Percentiles rank a stretch among this genome's conserved stretches.
phyloP scores from a whole-genome alignment of 1,140 invertebrate genomes.

The Neocloeon triangulifer region DNA sequence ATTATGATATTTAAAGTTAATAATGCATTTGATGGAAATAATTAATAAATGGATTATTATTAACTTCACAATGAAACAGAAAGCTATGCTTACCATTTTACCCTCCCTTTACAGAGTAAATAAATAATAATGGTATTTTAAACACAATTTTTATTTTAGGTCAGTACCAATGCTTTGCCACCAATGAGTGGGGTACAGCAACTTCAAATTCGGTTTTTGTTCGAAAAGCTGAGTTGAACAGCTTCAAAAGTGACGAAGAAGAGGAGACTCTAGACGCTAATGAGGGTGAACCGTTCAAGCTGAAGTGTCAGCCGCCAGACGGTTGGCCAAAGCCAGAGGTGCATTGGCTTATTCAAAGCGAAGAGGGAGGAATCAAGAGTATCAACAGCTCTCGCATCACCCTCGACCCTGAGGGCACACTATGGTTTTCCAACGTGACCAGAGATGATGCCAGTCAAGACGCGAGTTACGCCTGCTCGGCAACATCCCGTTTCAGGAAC shows the following conservation, averaged over 20 bases:
- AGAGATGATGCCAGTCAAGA: constrained; percentile 56
- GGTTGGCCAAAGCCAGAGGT: constrained; percentile 86
- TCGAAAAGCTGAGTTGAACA: constrained; percentile 80
- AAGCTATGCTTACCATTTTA: not conserved
- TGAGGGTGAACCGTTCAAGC: constrained; percentile 69
- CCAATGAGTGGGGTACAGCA: constrained; percentile 82
- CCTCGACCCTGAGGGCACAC: constrained; percentile 75
- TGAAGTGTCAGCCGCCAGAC: constrained; percentile 74
- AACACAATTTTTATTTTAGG: constrained; percentile 19
- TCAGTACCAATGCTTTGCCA: constrained; percentile 93
- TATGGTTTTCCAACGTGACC: constrained; percentile 89
- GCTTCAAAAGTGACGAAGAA: constrained; percentile 54
- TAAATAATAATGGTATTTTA: not conserved
- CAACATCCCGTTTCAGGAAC: constrained; percentile 63
- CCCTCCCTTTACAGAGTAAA: not conserved
- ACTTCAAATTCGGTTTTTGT: constrained; percentile 89
- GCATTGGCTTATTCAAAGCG: constrained; percentile 66
- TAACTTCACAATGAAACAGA: too few relatives aligned
- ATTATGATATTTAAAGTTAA: too few relatives aligned
- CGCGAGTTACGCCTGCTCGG: constrained; percentile 72
- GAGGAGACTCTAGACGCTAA: constrained; percentile 36
- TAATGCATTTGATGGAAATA: too few relatives aligned
- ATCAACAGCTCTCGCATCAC: constrained; percentile 87
- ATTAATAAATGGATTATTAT: too few relatives aligned
- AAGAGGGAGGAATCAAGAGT: constrained; percentile 49